phyloP scores from a whole-genome alignment of 2,113 vertebrate species.

The Coryphaenoides rupestris region DNA sequence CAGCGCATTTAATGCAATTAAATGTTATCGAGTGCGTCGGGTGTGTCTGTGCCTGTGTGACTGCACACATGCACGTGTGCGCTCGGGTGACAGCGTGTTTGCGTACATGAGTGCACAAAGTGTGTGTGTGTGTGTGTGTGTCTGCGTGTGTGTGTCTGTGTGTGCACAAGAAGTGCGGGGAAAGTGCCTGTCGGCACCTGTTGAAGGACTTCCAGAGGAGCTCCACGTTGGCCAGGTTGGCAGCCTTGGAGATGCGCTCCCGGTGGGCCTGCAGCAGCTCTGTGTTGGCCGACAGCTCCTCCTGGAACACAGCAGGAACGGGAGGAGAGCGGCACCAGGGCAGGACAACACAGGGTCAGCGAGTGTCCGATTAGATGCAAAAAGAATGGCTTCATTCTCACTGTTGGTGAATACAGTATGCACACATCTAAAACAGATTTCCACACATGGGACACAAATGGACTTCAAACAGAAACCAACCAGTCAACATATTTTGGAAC shows the following conservation, averaged over 20 bases:
- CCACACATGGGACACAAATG: no score
- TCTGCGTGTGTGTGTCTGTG: not conserved
- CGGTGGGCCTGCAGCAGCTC: constrained; percentile 80
- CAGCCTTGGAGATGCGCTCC: constrained; percentile 74
- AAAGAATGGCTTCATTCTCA: no score
- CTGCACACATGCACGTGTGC: not conserved
- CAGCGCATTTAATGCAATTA: no score
- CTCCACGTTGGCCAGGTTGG: constrained; percentile 81
- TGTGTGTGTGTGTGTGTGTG: not conserved
- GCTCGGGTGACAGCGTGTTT: no score
- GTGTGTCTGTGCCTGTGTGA: no score
- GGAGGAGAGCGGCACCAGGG: not conserved
- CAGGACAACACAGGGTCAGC: not conserved
- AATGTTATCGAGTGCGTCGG: no score
- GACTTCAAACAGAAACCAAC: no score
- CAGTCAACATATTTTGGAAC: no score
- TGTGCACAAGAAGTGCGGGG: not conserved
- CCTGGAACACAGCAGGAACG: constrained; percentile 52
- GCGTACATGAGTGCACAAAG: not conserved
- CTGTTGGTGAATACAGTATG: no score
- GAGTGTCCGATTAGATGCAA: not conserved
- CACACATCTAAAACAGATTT: no score
- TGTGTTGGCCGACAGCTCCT: constrained; percentile 79
- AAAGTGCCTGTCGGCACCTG: constrained; percentile 52
- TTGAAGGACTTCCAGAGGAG: constrained; percentile 88